Evolutionary conservation across 2,888 invertebrate species (phyloP).

Genomic region (Diachrysia chrysitis): DNA sequence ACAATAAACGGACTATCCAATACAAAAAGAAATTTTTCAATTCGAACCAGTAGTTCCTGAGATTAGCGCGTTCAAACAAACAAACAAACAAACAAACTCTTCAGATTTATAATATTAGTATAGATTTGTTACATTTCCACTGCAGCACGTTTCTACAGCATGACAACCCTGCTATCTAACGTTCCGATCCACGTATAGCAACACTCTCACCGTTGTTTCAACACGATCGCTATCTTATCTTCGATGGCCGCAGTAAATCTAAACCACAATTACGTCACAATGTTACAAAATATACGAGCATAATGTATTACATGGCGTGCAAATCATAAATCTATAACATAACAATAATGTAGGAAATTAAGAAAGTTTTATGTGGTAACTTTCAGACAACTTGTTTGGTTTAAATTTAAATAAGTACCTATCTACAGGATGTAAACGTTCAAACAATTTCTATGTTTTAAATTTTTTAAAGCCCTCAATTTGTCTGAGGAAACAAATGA

Average conservation of each 20-base stretch:
- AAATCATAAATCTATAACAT: constrained; percentile 39
- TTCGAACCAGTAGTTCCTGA: no score
- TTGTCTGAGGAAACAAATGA: neutral
- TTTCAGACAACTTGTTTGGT: constrained; percentile 11
- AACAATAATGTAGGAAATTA: constrained; percentile 33
- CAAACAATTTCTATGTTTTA: neutral
- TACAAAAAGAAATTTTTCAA: no score
- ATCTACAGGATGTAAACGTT: constrained; percentile 3
- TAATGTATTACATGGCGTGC: constrained; percentile 26
- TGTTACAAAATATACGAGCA: constrained; percentile 28
- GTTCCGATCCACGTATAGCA: constrained; percentile 19
- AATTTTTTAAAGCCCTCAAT: neutral
- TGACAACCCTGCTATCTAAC: constrained; percentile 29
- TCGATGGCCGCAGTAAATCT: constrained; percentile 28
- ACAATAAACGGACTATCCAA: no score
- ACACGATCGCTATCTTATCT: constrained; percentile 50
- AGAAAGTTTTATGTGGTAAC: constrained; percentile 13
- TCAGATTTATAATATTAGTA: no score
- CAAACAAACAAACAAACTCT: no score
- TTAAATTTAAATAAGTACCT: no score
- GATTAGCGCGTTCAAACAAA: no score
- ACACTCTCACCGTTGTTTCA: constrained; percentile 39
- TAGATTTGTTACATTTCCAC: no score
- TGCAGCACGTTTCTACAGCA: neutral
- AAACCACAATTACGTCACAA: constrained; percentile 38